These are phyloP conservation scores for Pollenia amentaria DNA, from an alignment of 2,888 invertebrate genomes.

Conservation along the genomic window DNA sequence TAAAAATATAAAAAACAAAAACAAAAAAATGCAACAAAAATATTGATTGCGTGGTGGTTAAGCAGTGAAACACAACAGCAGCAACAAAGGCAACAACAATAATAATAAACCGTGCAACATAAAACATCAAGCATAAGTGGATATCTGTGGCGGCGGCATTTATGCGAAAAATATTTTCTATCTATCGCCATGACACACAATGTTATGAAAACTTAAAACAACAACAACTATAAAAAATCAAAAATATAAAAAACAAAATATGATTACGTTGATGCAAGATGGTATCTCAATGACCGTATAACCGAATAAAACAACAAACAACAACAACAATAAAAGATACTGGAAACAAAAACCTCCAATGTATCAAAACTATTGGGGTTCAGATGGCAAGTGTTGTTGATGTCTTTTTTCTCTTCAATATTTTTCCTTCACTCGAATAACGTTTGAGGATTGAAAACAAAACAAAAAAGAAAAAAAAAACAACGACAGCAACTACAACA, in stretches of 20 bases:
- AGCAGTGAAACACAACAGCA: slow-evolving; percentile 33
- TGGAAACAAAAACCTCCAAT: slow-evolving; percentile 33
- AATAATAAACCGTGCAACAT: slow-evolving; percentile 41
- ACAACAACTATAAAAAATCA: slow-evolving; percentile 2
- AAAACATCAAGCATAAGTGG: slow-evolving; percentile 51
- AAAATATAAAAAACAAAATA: slow-evolving; percentile 52
- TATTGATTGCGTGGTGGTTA: slow-evolving; percentile 60
- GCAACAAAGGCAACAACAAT: slow-evolving; percentile 17
- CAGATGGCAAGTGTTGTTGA: slow-evolving; percentile 69
- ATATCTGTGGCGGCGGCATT: slow-evolving; percentile 58
- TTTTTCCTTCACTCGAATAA: slow-evolving; percentile 7
- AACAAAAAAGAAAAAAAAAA: too few species aligned
- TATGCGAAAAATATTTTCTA: slow-evolving; percentile 49
- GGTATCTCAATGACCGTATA: slow-evolving; percentile 68
- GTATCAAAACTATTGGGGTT: slow-evolving; percentile 58
- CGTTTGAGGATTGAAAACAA: slow-evolving; percentile 25
- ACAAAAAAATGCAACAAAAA: background rate
- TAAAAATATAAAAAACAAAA: slow-evolving; percentile 27
- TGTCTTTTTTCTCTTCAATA: slow-evolving; percentile 41
- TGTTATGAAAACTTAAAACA: slow-evolving; percentile 57
- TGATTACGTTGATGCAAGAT: slow-evolving; percentile 71
- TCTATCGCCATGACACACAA: slow-evolving; percentile 69
- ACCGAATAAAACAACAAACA: slow-evolving; percentile 51
- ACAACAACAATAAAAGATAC: slow-evolving; percentile 10
- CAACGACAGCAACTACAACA: background rate